Evolutionary conservation across 92 coral and sea anemone species (phyloP), one percentile per base, ranked within the genome.

Genomic region (Siderastrea radians): DNA sequence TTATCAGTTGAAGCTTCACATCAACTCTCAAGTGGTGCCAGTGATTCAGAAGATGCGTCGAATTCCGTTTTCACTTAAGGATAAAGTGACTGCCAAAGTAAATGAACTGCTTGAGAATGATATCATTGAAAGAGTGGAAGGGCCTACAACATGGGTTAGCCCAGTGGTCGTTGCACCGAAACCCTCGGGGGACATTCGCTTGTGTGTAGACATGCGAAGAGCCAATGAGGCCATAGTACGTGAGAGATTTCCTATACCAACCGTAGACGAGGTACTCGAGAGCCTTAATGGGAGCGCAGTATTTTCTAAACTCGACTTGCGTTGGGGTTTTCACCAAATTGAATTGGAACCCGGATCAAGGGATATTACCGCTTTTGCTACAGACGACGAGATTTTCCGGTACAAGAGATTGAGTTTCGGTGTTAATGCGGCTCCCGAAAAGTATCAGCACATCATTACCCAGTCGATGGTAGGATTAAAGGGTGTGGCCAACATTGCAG

Each of bases 21-120:
- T 81, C 44, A 85, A 89, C 74, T 38, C 66, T 9, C 67, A 7
- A 43, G 88, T 86, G 45, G 45, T 70, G 11, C 86, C 95, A 79
- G 93, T 92, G 38, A 88, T 89, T 57, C 91, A 89, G 46, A 85
- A 89, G 76, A 74, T 83, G 61, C 68, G 95, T 68, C 85, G 93
- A 84, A 72, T 85, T 14, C 90, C 87, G 10, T 88, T 88, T 84
- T 74, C 82, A 6, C 53, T 88, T 9, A 76, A 80, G 44, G 87
- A 70, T 57, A 84, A 89, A 63, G 90, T 88, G 72, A 88, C 95
- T 60, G 82, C 75, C 43, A 92, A 92, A 63, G 95, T 84, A 44
- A 70, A 92, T 58, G 88, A 92, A 54, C 87, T 84, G 50, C 61
- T 88, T 60, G 84, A 89, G 65, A 84, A 84, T 47, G 92, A 84